These are phyloP conservation scores for Helicoverpa zea DNA, from an alignment of 1,140 invertebrate species.

Conservation along the genomic window DNA sequence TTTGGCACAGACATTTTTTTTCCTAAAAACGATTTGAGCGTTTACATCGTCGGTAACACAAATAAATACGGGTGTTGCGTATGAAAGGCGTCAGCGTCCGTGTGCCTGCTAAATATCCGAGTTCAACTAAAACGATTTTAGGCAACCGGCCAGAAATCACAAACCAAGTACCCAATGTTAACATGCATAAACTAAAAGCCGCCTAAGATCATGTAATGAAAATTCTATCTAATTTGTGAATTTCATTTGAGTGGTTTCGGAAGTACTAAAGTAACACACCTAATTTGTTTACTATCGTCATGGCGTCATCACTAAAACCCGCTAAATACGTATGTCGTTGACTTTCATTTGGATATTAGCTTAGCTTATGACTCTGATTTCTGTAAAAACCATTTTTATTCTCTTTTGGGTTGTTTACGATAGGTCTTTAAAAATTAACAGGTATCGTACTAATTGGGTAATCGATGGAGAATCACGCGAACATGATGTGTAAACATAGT, in stretches of 20 bases:
- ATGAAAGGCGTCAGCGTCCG: conserved; percentile 17
- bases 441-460: no score
- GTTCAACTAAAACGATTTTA: conserved; percentile 27
- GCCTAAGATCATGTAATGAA: conserved; percentile 9
- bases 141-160: conserved; percentile 20
- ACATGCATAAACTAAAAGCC: conserved; percentile 11
- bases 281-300: conserved; percentile 14
- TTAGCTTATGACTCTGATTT: background rate
- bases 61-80: conserved; percentile 25
- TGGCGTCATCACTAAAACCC: background rate
- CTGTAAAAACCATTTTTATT: background rate
- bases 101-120: background rate
- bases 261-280: background rate
- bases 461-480: no score
- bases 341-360: background rate
- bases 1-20: background rate
- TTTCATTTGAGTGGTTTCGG: background rate
- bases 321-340: background rate
- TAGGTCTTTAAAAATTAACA: no score
- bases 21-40: background rate
- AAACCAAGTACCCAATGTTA: conserved; percentile 2
- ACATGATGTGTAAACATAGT: no score
- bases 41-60: background rate
- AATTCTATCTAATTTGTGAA: background rate
- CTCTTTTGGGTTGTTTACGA: no score